These are phyloP conservation scores for Epinephelus fuscoguttatus DNA, from an alignment of 2,113 vertebrate genomes.

Conservation along the genomic window DNA sequence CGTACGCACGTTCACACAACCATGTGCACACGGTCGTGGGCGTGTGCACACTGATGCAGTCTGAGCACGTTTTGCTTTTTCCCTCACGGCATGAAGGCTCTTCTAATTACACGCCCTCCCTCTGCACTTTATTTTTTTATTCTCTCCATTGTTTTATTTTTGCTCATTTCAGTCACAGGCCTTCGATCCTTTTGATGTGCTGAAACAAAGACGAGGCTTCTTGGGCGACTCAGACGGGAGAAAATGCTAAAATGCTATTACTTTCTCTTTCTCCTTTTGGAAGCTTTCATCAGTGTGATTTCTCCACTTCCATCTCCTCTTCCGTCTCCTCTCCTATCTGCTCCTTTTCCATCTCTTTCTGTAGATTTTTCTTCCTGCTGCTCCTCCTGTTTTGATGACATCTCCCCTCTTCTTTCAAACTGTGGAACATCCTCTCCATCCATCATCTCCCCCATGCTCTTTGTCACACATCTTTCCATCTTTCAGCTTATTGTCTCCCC, in stretches of 20 bases:
- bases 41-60: background rate
- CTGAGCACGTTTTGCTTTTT: conserved; percentile 1
- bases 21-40: too few relatives aligned
- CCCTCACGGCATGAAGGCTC: background rate
- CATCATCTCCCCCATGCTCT: conserved; percentile 31
- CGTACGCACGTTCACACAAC: background rate
- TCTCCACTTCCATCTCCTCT: background rate
- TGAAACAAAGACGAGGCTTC: background rate
- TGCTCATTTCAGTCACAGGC: background rate
- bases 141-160: background rate
- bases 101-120: background rate
- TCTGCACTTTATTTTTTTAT: conserved; percentile 1
- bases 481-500: background rate
- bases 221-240: background rate
- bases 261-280: background rate
- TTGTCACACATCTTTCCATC: conserved; percentile 27
- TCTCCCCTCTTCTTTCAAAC: background rate
- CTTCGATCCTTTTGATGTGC: background rate
- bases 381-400: background rate
- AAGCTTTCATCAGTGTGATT: background rate
- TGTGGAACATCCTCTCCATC: conserved; percentile 37
- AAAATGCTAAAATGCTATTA: background rate
- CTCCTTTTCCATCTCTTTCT: background rate
- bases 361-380: background rate
- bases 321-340: background rate